Percentiles rank a stretch among this genome's conserved stretches.
Evolutionary conservation across 2,113 vertebrate genomes (phyloP).

Genomic region (Macrotus californicus): DNA sequence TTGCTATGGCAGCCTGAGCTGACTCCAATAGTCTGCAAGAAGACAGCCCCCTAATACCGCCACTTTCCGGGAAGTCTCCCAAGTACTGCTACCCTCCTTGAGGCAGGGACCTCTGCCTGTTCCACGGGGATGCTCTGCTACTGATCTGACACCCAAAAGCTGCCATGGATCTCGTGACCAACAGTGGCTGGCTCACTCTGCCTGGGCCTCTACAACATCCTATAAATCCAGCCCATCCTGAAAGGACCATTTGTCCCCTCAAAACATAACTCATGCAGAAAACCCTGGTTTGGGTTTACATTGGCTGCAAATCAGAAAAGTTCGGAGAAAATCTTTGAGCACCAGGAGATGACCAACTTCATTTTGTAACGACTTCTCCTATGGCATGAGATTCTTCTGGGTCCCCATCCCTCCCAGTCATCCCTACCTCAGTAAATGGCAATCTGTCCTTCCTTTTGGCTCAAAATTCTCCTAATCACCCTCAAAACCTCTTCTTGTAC

Average conservation of each 20-base stretch:
- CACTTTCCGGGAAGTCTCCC: neutral
- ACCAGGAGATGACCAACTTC: neutral
- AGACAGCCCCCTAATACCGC: neutral
- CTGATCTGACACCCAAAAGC: neutral
- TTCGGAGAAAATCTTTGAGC: neutral
- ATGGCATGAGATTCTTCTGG: neutral
- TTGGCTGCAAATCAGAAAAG: neutral
- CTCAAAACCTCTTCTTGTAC: neutral
- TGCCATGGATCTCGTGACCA: rapidly evolving
- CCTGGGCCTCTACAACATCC: too few species aligned
- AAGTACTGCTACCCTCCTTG: neutral
- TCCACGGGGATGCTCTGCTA: rapidly evolving
- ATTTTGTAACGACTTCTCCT: neutral
- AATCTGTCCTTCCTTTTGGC: neutral
- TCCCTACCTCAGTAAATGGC: neutral
- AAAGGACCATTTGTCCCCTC: neutral
- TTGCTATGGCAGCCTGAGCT: neutral
- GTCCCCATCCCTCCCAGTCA: neutral
- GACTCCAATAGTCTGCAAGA: neutral
- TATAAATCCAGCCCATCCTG: neutral
- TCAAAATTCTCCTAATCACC: neutral
- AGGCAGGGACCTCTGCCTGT: neutral
- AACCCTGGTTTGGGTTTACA: neutral
- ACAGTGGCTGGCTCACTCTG: rapidly evolving
- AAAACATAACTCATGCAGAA: neutral